A percentile compares a stretch with the other conserved stretches of the same genome.
Conservation (phyloP, 2,113 vertebrate species). For the Campylomormyrus numenius region DNA sequence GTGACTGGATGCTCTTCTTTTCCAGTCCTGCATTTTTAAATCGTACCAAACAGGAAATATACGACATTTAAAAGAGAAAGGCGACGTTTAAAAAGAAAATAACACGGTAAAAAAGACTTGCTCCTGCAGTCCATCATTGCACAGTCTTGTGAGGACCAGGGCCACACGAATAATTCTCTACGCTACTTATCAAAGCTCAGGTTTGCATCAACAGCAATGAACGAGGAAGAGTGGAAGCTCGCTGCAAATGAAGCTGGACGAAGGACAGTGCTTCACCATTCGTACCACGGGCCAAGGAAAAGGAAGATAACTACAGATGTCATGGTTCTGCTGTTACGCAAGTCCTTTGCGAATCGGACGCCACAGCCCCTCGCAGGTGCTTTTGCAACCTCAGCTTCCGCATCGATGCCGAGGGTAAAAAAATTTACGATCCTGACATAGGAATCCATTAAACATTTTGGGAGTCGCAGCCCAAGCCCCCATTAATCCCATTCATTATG, state of each 20-base stretch:
- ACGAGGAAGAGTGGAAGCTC: slow-evolving; percentile 46
- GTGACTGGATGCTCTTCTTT: no score
- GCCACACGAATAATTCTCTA: not conserved
- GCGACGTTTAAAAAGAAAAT: not conserved
- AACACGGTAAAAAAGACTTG: not conserved
- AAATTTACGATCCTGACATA: slow-evolving; percentile 47
- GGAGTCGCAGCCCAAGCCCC: slow-evolving; percentile 35
- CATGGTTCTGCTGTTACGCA: slow-evolving; percentile 20
- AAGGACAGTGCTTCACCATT: slow-evolving; percentile 7
- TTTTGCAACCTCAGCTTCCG: slow-evolving; percentile 27
- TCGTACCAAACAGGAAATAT: not conserved
- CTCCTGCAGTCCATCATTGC: not conserved
- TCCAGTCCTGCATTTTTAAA: not conserved
- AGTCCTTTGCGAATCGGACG: slow-evolving; percentile 32
- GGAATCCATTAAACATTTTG: slow-evolving; percentile 50
- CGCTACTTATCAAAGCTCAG: slow-evolving; percentile 27
- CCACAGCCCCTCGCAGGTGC: slow-evolving; percentile 44
- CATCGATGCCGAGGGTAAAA: slow-evolving; percentile 33
- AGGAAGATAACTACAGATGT: slow-evolving; percentile 44
- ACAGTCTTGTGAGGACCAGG: not conserved
- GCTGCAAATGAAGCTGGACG: slow-evolving; percentile 36
- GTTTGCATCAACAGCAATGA: slow-evolving; percentile 44
- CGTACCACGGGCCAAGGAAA: slow-evolving; percentile 27
- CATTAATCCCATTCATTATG: slow-evolving; percentile 34
- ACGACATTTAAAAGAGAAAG: not conserved